Evolutionary conservation across 2,888 invertebrate species (phyloP), one percentile per base, ranked within the genome.

Genomic region (Eilema griseolum): DNA sequence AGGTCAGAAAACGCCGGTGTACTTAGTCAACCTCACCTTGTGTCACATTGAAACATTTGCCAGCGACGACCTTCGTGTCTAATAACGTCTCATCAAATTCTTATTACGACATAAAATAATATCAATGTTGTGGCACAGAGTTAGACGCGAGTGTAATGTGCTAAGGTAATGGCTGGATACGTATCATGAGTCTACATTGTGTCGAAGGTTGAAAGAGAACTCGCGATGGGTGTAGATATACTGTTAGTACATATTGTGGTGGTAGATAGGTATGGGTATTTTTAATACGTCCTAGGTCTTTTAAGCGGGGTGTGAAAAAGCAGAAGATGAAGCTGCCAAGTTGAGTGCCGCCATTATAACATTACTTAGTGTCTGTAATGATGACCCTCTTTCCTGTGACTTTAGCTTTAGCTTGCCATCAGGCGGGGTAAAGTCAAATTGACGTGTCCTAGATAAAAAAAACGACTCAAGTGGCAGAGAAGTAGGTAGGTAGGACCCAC

Each of bases 21-120:
- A 80, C 75, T 77, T 82, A 76, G 31, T 62, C 77, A 79, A 77
- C 83, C 83, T 83, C 82, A 77, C 83, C 83, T 83, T 83, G 83
- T 78, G 81, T 77, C 82, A 78, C 81, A 79, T 78, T 71, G 82
- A 75, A 76, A 79, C 82, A 83, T 82, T 83, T 78, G 74, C 80
- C 73, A 73, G 72, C 75, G 66, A 66, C 77, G 74, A 75, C 83
- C 84, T 83, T 83, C 83, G 65, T 57, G 16, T 70, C 62, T 91
- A 90, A 91, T 92, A 88, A 88, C 88, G 82, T 84, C 86, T 89
- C 91, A 92, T 92, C 92, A 90, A 88, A 90, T 86, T 86, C 85
- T 83, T 88, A 89, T 92, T 92, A 90, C 87, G 86, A 83, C 88
- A 87, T 83, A 81, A 84, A 85, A 81, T 81, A 81, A 83, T 80